Evolutionary conservation across 2,888 invertebrate species (phyloP).

Genomic region (Bombylius major): DNA sequence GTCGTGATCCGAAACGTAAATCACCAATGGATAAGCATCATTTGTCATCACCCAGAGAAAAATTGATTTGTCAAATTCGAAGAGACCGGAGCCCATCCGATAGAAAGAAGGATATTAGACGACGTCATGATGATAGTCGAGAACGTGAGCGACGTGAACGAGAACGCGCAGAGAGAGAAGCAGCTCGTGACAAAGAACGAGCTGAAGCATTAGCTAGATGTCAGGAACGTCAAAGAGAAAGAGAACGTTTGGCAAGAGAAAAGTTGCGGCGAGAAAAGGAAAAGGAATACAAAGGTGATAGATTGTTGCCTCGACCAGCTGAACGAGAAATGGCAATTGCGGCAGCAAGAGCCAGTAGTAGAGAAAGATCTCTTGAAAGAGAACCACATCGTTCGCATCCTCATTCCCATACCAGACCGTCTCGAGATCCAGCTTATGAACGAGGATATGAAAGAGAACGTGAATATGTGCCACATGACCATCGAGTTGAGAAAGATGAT

Average conservation of each 20-base stretch:
- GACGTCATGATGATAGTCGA: constrained; percentile 30
- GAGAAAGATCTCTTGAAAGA: constrained; percentile 27
- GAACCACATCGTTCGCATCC: constrained; percentile 15
- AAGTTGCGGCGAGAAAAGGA: constrained; percentile 39
- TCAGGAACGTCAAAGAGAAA: constrained; percentile 47
- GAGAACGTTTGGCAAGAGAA: constrained; percentile 37
- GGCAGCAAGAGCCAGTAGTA: constrained; percentile 34
- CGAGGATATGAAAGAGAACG: constrained; percentile 24
- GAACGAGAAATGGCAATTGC: constrained; percentile 50
- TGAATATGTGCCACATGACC: constrained; percentile 21
- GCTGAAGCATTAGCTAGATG: constrained; percentile 55
- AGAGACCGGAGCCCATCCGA: constrained; percentile 29
- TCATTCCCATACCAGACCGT: constrained; percentile 9
- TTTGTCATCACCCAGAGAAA: constrained; percentile 33
- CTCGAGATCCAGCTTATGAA: constrained; percentile 9
- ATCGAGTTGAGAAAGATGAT: constrained; percentile 27
- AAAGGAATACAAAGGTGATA: constrained; percentile 42
- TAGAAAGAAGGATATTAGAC: constrained; percentile 21
- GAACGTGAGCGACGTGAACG: constrained; percentile 47
- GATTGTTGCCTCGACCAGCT: constrained; percentile 48
- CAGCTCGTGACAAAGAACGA: constrained; percentile 47
- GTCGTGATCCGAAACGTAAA: constrained; percentile 39
- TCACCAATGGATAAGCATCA: constrained; percentile 23
- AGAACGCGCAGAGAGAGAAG: constrained; percentile 42
- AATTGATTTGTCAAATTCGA: constrained; percentile 32